Evolutionary conservation across 2,888 invertebrate species (phyloP).

Genomic region (Nephrocerus scutellatus): DNA sequence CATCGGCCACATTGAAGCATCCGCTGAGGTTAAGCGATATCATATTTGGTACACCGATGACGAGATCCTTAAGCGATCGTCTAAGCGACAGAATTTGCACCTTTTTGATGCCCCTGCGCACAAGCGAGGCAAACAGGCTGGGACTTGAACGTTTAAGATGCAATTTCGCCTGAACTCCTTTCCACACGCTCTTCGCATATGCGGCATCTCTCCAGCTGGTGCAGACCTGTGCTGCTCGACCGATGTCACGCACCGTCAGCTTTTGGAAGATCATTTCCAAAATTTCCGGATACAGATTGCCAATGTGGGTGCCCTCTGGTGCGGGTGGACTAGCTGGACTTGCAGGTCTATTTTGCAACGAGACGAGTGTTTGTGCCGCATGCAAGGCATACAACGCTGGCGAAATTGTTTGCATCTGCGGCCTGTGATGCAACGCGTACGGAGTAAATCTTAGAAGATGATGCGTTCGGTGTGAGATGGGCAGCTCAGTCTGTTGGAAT

Average conservation of each 20-base stretch:
- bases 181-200: constrained; percentile 88
- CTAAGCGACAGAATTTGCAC: constrained; percentile 84
- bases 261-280: constrained; percentile 86
- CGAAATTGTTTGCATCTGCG: constrained; percentile 45
- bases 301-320: constrained; percentile 66
- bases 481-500: constrained; percentile 47
- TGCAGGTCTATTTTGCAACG: constrained; percentile 38
- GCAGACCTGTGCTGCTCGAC: constrained; percentile 85
- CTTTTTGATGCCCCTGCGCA: constrained; percentile 77
- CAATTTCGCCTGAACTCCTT: constrained; percentile 84
- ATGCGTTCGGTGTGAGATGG: constrained; percentile 43
- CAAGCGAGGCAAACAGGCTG: constrained; percentile 77
- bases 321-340: constrained; percentile 48
- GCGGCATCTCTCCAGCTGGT: constrained; percentile 86
- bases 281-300: constrained; percentile 85
- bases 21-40: constrained; percentile 86
- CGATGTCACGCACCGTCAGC: constrained; percentile 80
- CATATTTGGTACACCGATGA: constrained; percentile 76
- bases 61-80: constrained; percentile 75
- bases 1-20: constrained; percentile 87
- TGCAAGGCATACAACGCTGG: constrained; percentile 41
- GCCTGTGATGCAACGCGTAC: constrained; percentile 63
- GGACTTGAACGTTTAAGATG: constrained; percentile 79
- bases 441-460: constrained; percentile 51
- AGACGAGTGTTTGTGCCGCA: constrained; percentile 35